Evolutionary conservation across 2,797 vertebrate genomes (phyloP).

Genomic region (Petrocephalus sullivani): DNA sequence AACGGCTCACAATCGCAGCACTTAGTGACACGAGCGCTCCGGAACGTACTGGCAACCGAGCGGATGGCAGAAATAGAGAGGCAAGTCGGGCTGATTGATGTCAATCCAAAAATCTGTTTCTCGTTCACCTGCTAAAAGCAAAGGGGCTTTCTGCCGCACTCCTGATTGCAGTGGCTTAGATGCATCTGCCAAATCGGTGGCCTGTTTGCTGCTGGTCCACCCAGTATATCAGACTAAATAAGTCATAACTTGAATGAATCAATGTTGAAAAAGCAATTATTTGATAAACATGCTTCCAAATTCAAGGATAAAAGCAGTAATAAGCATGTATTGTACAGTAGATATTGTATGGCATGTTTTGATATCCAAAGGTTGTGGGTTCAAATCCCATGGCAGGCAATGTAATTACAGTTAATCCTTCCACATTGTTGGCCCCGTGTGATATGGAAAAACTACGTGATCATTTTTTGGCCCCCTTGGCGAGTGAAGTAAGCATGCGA

Average conservation of each 20-base stretch:
- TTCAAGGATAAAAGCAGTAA: background rate
- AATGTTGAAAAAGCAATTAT: background rate
- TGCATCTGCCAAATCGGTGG: background rate
- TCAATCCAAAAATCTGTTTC: background rate
- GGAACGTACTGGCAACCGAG: background rate
- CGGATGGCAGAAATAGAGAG: background rate
- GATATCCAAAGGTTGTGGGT: background rate
- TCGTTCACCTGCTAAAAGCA: background rate
- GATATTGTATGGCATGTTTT: background rate
- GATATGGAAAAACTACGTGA: background rate
- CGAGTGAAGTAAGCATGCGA: background rate
- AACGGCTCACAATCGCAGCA: background rate
- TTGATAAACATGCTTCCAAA: background rate
- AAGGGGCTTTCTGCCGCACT: background rate
- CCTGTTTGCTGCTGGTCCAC: background rate
- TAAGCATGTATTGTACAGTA: background rate
- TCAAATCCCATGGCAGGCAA: too few relatives aligned
- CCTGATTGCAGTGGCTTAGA: background rate
- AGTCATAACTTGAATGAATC: background rate
- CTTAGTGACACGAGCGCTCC: background rate
- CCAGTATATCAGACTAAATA: background rate
- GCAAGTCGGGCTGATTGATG: background rate
- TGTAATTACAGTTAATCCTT: background rate
- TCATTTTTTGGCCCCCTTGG: background rate
- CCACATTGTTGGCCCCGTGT: background rate